Evolutionary conservation across 2,888 invertebrate species (phyloP), one percentile per base, ranked within the genome.

Genomic region (Drosophila anomelani): DNA sequence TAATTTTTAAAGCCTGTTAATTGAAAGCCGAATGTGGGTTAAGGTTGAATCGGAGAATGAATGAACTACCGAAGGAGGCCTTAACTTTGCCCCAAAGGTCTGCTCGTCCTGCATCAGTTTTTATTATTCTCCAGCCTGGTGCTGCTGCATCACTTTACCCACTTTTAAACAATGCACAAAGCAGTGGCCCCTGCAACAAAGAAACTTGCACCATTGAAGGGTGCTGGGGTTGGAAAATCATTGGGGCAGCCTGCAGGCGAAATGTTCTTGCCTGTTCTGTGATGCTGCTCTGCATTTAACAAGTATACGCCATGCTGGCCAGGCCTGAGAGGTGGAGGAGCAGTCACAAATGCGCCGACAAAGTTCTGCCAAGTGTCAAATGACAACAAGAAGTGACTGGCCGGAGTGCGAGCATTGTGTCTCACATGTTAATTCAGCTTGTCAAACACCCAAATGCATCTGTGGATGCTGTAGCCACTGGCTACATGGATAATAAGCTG

Each of bases 301-400:
- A 83, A 79, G 82, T 77, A 81, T 83, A 72, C 82, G 85, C 76
- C 85, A 84, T 88, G 84, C 88, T 85, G 85, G 71, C 77, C 75
- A 56, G 70, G 82, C 82, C 81, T 79, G 77, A 79, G 66, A 70
- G 67, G 71, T 67, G 75, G 20, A 29, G 67, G 69, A 69, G 75
- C 13, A 46, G 77, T 76, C 82, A 77, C 85, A 84, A 84, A 85
- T 84, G 88, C 85, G 76, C 80, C 85, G 84, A 84, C 84, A 70
- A 80, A 77, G 74, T 74, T 84, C 71, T 81, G 69, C 69, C 62
- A 59, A 77, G 69, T 73, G 80, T 75, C 69, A 72, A 76, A 57
- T 32, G 68, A 51, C 60, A 57, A 63, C 57, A 43, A 23, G 34
- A 41, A 29, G 34, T 15, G 26, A 71, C 69, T 78, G 79, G 36